These are phyloP conservation scores for Hipparchia sbordonii DNA, from an alignment of 2,888 invertebrate genomes.

Conservation along the genomic window DNA sequence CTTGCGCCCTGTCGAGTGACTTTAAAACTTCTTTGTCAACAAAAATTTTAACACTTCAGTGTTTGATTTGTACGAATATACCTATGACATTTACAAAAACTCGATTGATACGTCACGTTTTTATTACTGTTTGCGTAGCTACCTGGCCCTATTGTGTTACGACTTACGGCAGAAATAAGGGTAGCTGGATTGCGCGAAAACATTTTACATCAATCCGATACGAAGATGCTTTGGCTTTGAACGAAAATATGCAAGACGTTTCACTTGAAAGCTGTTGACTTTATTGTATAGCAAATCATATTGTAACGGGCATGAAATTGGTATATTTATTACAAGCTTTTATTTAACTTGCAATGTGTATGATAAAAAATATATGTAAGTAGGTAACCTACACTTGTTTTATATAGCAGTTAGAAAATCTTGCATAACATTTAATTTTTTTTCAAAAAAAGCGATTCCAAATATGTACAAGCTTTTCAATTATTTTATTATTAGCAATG, in stretches of 20 bases:
- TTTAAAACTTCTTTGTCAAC: constrained; percentile 67
- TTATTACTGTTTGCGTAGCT: constrained; percentile 78
- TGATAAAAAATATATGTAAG: too few relatives aligned
- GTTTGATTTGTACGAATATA: constrained; percentile 79
- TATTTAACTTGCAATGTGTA: too few relatives aligned
- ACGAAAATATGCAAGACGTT: constrained; percentile 13
- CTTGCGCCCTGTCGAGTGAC: constrained; percentile 64
- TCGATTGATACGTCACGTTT: constrained; percentile 79
- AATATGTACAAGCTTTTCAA: too few relatives aligned
- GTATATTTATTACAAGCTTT: too few relatives aligned
- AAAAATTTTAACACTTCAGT: constrained; percentile 79
- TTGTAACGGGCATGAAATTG: constrained; percentile 13
- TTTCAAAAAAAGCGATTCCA: too few relatives aligned
- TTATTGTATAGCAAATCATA: neutral
- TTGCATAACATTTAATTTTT: too few relatives aligned
- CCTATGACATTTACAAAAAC: constrained; percentile 56
- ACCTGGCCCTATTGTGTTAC: constrained; percentile 67
- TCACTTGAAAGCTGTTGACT: constrained; percentile 25
- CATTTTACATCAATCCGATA: constrained; percentile 21
- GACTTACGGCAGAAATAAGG: constrained; percentile 62
- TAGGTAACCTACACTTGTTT: too few relatives aligned
- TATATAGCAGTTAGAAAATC: too few relatives aligned
- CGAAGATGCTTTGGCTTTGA: neutral
- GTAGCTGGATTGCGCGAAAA: constrained; percentile 44
- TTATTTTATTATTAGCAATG: too few relatives aligned